Evolutionary conservation across 1,140 invertebrate genomes (phyloP).

Genomic region (Portunus trituberculatus): DNA sequence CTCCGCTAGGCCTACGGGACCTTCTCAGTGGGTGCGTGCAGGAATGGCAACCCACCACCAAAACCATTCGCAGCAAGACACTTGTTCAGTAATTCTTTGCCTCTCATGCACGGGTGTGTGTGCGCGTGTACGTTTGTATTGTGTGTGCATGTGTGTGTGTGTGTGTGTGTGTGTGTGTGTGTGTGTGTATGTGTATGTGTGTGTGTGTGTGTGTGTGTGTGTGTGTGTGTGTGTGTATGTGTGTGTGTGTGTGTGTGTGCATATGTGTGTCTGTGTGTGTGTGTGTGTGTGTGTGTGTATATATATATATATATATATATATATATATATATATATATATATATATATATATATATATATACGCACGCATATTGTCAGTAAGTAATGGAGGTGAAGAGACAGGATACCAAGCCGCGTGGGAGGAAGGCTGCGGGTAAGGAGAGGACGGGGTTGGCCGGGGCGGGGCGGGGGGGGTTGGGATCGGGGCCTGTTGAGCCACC

Average conservation of each 20-base stretch:
- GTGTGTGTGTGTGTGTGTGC: no score
- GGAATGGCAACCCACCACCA: not conserved
- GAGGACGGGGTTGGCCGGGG: not conserved
- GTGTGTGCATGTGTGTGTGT: conserved; percentile 21
- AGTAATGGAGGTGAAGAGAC: no score
- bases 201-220: conserved; percentile 31
- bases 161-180: conserved; percentile 45
- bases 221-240: conserved; percentile 16
- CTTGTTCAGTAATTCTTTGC: no score
- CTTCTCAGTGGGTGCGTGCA: not conserved
- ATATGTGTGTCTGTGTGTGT: conserved; percentile 40
- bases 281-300: conserved; percentile 46
- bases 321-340: conserved; percentile 64
- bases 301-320: conserved; percentile 52
- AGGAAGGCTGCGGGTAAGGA: not conserved
- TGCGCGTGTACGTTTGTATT: no score
- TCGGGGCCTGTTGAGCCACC: not conserved
- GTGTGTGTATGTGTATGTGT: conserved; percentile 34
- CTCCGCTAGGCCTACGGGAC: not conserved
- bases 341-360: conserved; percentile 29
- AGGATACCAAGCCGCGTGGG: not conserved
- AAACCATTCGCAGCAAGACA: no score
- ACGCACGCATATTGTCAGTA: not conserved
- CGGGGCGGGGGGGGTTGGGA: not conserved
- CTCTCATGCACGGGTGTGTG: no score